A percentile compares a stretch with the other conserved stretches of the same genome.
These are phyloP conservation scores for Nymphalis io DNA, from an alignment of 1,140 invertebrate genomes.

Conservation along the genomic window DNA sequence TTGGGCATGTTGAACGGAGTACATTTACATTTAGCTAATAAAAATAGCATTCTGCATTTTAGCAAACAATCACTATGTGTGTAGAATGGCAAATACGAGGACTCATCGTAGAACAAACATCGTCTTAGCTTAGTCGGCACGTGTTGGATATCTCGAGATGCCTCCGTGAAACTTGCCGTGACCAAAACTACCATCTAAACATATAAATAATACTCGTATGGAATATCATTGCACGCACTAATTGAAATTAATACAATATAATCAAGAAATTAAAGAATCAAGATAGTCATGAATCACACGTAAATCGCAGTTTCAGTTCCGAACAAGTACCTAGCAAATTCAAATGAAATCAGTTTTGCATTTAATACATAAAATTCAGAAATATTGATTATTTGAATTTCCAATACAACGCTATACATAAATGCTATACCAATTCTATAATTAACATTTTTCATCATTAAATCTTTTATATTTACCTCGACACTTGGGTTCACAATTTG, in stretches of 20 bases:
- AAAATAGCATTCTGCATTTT: slow-evolving; percentile 79
- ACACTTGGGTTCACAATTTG: slow-evolving; percentile 68
- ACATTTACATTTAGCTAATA: slow-evolving; percentile 79
- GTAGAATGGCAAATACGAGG: slow-evolving; percentile 65
- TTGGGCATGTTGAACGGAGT: slow-evolving; percentile 80
- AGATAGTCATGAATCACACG: not conserved
- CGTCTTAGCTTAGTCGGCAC: slow-evolving; percentile 57
- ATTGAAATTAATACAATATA: too few relatives aligned
- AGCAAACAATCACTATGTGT: slow-evolving; percentile 80
- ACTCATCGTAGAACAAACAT: slow-evolving; percentile 78
- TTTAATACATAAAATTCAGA: too few relatives aligned
- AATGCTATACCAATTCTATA: too few relatives aligned
- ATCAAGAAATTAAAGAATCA: not conserved
- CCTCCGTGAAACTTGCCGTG: slow-evolving; percentile 65
- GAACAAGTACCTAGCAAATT: too few relatives aligned
- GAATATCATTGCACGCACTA: too few relatives aligned
- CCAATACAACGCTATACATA: too few relatives aligned
- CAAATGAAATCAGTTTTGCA: too few relatives aligned
- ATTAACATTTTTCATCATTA: not conserved
- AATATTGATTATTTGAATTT: too few relatives aligned
- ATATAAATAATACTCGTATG: slow-evolving; percentile 7
- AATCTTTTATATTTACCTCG: slow-evolving; percentile 46
- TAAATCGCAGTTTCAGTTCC: too few relatives aligned
- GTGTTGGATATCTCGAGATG: slow-evolving; percentile 72
- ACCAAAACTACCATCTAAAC: slow-evolving; percentile 69